These are phyloP conservation scores for Lepidocolaptes lacrymiger DNA, from an alignment of 2,797 vertebrate genomes.

Conservation along the genomic window DNA sequence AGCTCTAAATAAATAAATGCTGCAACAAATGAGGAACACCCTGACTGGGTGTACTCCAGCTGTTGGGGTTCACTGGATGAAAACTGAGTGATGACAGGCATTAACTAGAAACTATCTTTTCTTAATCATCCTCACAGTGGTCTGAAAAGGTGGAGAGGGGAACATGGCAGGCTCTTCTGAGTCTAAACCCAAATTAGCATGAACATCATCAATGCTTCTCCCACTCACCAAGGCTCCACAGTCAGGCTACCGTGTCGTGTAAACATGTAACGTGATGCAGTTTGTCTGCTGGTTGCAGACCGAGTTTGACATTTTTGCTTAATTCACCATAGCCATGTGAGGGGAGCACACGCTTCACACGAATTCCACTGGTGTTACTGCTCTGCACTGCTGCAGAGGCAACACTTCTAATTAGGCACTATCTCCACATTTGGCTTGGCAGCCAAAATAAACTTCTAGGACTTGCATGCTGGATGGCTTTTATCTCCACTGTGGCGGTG, in stretches of 20 bases:
- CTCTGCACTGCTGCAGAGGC: slow-evolving; percentile 20
- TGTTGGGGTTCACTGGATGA: not conserved
- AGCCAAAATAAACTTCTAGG: slow-evolving; percentile 41
- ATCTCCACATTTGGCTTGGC: slow-evolving; percentile 30
- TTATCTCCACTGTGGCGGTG: not conserved
- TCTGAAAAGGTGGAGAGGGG: not conserved
- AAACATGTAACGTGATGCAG: not conserved
- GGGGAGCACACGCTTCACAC: not conserved
- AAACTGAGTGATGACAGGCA: not conserved
- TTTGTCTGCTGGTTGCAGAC: not conserved
- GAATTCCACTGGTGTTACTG: not conserved
- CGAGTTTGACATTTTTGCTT: slow-evolving; percentile 29
- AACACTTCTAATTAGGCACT: slow-evolving; percentile 26
- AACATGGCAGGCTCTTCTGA: not conserved
- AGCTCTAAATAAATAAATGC: not conserved
- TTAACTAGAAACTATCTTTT: not conserved
- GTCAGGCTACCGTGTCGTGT: not conserved
- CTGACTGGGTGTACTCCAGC: not conserved
- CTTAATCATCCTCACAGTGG: not conserved
- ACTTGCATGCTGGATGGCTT: not conserved
- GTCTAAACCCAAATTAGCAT: not conserved
- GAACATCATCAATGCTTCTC: not conserved
- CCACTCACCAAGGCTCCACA: fast-evolving
- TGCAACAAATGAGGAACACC: not conserved
- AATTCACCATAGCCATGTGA: slow-evolving; percentile 32